Evolutionary conservation across 2,888 invertebrate species (phyloP), one percentile per base, ranked within the genome.

Genomic region (Acrobasis suavella): DNA sequence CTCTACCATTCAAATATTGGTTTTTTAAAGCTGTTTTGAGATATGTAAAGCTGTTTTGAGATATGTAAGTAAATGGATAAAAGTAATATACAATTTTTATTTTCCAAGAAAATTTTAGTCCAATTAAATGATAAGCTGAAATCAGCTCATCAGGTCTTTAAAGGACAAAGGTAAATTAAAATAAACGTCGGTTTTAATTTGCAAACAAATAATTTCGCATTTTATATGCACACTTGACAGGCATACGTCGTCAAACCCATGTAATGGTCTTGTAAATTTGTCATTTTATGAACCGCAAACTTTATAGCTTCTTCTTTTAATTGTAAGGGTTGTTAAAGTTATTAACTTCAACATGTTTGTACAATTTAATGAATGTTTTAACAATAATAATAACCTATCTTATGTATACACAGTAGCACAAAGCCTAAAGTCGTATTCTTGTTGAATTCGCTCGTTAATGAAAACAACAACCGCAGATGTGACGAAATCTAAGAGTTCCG

Each of bases 221-320:
- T 81, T 78, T 80, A 78, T 80, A 78, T 72, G 74, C 67, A 74
- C 75, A 75, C 75, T 82, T 81, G 81, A 82, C 79, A 74, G 64
- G 73, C 69, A 69, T 73, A 72, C 75, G 80, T 80, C 78, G 75
- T 81, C 77, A 78, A 73, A 69, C 63, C 67, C 70, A 66, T 72
- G 71, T 83, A 80, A 80, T 80, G 75, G 77, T 78, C 76, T 73
- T 81, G 81, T 84, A 82, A 83, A 83, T 81, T 79, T 78, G 75
- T 73, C 74, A 75, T 81, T 85, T 85, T 81, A 86, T 82, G 66
- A 70, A 63, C 72, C 62, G 77, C 74, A 74, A 76, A 75, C 69
- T 73, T 70, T 78, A 75, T 73, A 80, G 49, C 72, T 62, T 72
- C 69, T 68, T 73, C 76, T 77, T 77, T 71, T 74, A 78, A 79